Percentiles rank a stretch among this genome's conserved stretches.
phyloP scores from a whole-genome alignment of 2,113 vertebrate genomes.

The Panthera leo region DNA sequence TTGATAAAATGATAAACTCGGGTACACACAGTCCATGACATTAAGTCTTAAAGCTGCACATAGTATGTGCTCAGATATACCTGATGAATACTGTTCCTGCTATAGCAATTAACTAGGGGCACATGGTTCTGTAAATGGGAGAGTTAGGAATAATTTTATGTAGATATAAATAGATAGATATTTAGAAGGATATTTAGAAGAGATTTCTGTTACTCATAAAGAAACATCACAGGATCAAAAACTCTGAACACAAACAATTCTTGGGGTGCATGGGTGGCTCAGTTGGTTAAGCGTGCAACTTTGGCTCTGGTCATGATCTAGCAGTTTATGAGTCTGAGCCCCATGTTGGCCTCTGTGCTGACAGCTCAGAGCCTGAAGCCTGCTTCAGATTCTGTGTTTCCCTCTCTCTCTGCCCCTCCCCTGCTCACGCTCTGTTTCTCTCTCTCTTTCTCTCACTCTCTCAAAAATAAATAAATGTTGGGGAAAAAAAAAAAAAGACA shows the following conservation, averaged over 20 bases:
- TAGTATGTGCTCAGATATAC: neutral
- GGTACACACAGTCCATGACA: neutral
- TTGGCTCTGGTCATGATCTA: too few relatives aligned
- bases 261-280: slow-evolving; percentile 53
- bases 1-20: neutral
- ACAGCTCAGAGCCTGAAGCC: too few relatives aligned
- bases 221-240: neutral
- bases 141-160: neutral
- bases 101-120: neutral
- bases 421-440: too few relatives aligned
- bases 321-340: too few relatives aligned
- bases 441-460: too few relatives aligned
- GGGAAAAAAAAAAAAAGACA: neutral
- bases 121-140: neutral
- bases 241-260: slow-evolving; percentile 13
- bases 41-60: neutral
- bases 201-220: slow-evolving; percentile 12
- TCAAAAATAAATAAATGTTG: too few relatives aligned
- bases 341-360: too few relatives aligned
- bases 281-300: too few relatives aligned
- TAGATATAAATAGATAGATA: neutral
- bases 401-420: too few relatives aligned
- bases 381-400: too few relatives aligned
- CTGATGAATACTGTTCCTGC: neutral
- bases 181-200: neutral